These are phyloP conservation scores for Cataglyphis hispanica DNA, from an alignment of 1,140 invertebrate species.

Conservation along the genomic window DNA sequence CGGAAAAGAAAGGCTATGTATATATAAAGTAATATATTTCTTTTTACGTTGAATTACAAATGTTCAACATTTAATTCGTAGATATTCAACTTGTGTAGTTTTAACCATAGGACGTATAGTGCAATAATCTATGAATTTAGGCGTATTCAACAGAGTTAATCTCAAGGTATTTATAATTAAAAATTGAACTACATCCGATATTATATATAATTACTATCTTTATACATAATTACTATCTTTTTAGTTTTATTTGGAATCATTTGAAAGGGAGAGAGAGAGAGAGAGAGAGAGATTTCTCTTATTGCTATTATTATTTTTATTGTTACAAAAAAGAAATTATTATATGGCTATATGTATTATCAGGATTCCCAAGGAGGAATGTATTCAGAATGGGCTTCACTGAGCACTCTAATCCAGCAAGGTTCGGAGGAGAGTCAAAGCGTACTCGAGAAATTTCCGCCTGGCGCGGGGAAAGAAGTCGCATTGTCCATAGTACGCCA, in stretches of 20 bases:
- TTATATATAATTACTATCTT: no score
- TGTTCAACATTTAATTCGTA: background rate
- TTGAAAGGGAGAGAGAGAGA: no score
- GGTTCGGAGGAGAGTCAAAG: constrained; percentile 91
- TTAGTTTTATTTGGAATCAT: background rate
- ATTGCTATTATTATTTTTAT: no score
- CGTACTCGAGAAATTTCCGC: constrained; percentile 95
- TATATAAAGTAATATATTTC: background rate
- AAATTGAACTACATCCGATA: background rate
- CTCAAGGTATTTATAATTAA: constrained; percentile 87
- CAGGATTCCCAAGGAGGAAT: constrained; percentile 89
- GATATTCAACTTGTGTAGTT: background rate
- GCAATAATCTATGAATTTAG: constrained; percentile 90
- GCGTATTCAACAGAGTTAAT: constrained; percentile 91
- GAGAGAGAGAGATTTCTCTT: no score
- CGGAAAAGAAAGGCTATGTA: background rate
- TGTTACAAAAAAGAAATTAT: no score
- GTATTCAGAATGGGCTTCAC: constrained; percentile 95
- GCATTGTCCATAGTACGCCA: constrained; percentile 94
- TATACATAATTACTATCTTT: no score
- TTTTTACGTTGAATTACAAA: background rate
- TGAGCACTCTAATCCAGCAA: constrained; percentile 90
- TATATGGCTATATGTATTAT: constrained; percentile 12
- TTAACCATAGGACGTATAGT: constrained; percentile 49
- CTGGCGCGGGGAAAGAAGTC: constrained; percentile 92